Evolutionary conservation across 2,113 vertebrate species (phyloP).

Genomic region (human): GRCh38 chr11:101035001-101035500

Average conservation of each 20-base stretch:
- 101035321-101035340: background rate
- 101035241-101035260: background rate
- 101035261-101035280: background rate
- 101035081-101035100: background rate
- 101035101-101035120: background rate
- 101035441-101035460: background rate
- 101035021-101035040: background rate
- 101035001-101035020: background rate
- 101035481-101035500: background rate
- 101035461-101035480: background rate
- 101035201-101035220: background rate
- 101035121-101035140: background rate
- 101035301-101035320: conserved; percentile 12
- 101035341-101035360: background rate
- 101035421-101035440: background rate
- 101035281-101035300: background rate
- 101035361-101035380: background rate
- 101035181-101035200: background rate
- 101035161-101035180: background rate
- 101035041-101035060: background rate
- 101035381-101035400: background rate
- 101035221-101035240: background rate
- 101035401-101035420: background rate
- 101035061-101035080: background rate
- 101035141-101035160: background rate